These are phyloP conservation scores for Lonchura striata DNA, from an alignment of 2,113 vertebrate genomes.

Conservation along the genomic window DNA sequence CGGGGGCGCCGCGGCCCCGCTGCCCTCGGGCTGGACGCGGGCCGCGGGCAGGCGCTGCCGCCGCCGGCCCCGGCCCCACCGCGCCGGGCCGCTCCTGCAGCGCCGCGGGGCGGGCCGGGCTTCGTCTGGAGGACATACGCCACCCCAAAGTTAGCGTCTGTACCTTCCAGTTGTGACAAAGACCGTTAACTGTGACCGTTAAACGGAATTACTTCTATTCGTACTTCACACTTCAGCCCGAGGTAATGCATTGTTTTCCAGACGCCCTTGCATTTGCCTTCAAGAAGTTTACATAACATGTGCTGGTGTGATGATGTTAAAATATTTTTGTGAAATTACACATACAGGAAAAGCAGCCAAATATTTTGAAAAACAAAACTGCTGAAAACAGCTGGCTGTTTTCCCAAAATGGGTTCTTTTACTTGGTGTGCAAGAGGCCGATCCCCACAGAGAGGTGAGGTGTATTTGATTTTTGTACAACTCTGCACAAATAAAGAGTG, in stretches of 20 bases:
- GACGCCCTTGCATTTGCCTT: background rate
- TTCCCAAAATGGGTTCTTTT: background rate
- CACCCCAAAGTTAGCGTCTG: background rate
- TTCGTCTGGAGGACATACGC: rapidly evolving
- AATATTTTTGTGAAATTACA: background rate
- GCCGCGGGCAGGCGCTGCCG: too few relatives aligned
- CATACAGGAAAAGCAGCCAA: background rate
- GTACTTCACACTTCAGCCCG: background rate
- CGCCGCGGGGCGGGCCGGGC: rapidly evolving
- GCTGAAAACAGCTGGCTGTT: background rate
- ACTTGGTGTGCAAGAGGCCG: background rate
- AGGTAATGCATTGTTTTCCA: background rate
- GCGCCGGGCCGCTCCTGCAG: rapidly evolving
- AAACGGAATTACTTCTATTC: background rate
- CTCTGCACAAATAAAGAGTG: background rate
- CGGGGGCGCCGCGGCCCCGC: rapidly evolving
- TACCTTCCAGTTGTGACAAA: background rate
- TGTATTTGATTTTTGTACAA: background rate
- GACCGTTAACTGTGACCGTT: background rate
- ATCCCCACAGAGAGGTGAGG: background rate
- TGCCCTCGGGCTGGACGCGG: rapidly evolving
- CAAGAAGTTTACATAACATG: background rate
- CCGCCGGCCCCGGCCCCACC: background rate
- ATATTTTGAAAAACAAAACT: background rate
- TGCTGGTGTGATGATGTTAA: background rate